Evolutionary conservation across 2,113 vertebrate genomes (phyloP).

Genomic region (Cyprinodon variegatus): DNA sequence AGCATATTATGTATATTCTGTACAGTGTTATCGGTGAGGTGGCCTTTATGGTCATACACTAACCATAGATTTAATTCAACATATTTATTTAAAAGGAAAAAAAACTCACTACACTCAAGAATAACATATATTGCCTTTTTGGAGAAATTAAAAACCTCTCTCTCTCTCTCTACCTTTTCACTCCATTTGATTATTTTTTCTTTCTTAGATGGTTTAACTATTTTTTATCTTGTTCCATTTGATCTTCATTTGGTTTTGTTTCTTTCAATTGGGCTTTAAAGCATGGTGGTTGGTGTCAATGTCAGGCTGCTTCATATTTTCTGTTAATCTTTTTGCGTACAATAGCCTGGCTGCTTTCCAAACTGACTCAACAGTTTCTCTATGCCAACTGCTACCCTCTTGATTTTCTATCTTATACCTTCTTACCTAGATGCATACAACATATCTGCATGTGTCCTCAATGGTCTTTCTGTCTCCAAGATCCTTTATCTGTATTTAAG

Average conservation of each 20-base stretch:
- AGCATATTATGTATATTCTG: slow-evolving; percentile 83
- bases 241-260: neutral
- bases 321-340: neutral
- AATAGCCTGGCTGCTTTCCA: neutral
- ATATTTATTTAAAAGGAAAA: slow-evolving; percentile 81
- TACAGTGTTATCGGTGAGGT: slow-evolving; percentile 78
- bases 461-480: slow-evolving; percentile 17
- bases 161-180: slow-evolving; percentile 22
- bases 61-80: slow-evolving; percentile 73
- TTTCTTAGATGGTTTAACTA: slow-evolving; percentile 15
- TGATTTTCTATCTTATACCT: neutral
- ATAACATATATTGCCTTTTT: slow-evolving; percentile 87
- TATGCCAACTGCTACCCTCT: slow-evolving; percentile 1
- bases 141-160: slow-evolving; percentile 65
- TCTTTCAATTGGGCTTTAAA: neutral
- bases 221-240: neutral
- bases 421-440: slow-evolving; percentile 3
- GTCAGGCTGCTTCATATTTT: slow-evolving; percentile 5
- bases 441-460: slow-evolving; percentile 23
- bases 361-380: slow-evolving; percentile 8
- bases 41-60: slow-evolving; percentile 51
- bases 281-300: neutral
- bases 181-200: neutral
- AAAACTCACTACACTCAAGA: slow-evolving; percentile 75
- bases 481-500: slow-evolving; percentile 32